Percentiles rank a stretch among this genome's conserved stretches.
These are phyloP conservation scores for Bradypus variegatus DNA, from an alignment of 2,797 vertebrate species.

Conservation along the genomic window DNA sequence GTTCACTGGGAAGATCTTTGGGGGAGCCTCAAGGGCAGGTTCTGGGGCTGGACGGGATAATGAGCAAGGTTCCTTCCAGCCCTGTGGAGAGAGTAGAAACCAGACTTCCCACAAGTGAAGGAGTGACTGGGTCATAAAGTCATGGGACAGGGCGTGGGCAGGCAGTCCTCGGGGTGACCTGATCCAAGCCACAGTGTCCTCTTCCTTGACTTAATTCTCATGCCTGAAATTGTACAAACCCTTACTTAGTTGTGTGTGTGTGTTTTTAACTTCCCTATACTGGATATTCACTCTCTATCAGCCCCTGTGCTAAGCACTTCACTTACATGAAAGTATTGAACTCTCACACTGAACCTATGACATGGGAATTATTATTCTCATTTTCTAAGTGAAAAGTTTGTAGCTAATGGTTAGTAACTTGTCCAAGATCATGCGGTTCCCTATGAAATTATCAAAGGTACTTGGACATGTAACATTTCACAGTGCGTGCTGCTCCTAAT, in stretches of 20 bases:
- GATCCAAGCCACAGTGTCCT: neutral
- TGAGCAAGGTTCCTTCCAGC: neutral
- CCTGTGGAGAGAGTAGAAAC: neutral
- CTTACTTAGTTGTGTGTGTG: neutral
- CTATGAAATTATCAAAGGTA: neutral
- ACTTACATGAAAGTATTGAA: neutral
- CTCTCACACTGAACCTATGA: neutral
- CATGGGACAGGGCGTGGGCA: neutral
- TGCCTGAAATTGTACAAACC: neutral
- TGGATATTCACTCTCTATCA: neutral
- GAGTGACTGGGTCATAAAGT: neutral
- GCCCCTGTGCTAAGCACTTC: neutral
- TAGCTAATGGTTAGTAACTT: neutral
- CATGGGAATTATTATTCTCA: neutral
- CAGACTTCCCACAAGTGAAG: neutral
- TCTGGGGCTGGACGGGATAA: neutral
- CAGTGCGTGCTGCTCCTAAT: neutral
- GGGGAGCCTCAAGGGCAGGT: neutral
- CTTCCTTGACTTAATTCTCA: neutral
- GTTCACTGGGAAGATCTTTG: neutral
- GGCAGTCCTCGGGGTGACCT: neutral
- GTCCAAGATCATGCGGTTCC: neutral
- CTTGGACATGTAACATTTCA: neutral
- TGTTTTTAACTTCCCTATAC: neutral
- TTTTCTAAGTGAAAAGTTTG: neutral